A percentile compares a stretch with the other conserved stretches of the same genome.
These are phyloP conservation scores for Mesorhabditis sp. DNA, from an alignment of 2,888 invertebrate genomes.

Conservation along the genomic window DNA sequence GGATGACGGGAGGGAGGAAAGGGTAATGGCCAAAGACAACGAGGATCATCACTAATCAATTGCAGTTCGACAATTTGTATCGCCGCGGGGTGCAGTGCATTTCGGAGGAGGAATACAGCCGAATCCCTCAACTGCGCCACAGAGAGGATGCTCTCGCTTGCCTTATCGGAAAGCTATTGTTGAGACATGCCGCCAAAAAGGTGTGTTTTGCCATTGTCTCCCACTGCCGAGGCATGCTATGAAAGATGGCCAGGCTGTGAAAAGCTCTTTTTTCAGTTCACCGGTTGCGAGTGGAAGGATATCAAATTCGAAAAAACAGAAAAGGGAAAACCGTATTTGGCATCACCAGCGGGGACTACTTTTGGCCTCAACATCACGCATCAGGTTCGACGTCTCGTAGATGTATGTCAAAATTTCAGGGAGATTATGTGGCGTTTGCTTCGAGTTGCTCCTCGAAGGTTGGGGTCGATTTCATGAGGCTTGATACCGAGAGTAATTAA, in stretches of 20 bases:
- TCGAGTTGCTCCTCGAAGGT: slow-evolving; percentile 50
- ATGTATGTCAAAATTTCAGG: slow-evolving; percentile 28
- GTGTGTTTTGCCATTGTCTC: slow-evolving; percentile 18
- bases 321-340: slow-evolving; percentile 54
- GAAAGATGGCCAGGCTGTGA: not conserved
- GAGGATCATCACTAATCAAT: not conserved
- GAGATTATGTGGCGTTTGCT: slow-evolving; percentile 56
- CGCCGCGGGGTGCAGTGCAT: slow-evolving; percentile 54
- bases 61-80: slow-evolving; percentile 47
- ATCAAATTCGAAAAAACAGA: slow-evolving; percentile 54
- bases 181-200: slow-evolving; percentile 45
- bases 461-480: slow-evolving; percentile 56
- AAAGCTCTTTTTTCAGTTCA: slow-evolving; percentile 30
- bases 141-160: slow-evolving; percentile 52
- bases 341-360: slow-evolving; percentile 34
- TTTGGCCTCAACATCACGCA: slow-evolving; percentile 56
- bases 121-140: slow-evolving; percentile 46
- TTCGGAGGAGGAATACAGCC: slow-evolving; percentile 48
- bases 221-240: not conserved
- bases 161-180: slow-evolving; percentile 50
- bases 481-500: slow-evolving; percentile 48
- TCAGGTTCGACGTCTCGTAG: slow-evolving; percentile 38
- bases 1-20: too few species aligned
- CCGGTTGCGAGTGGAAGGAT: slow-evolving; percentile 46
- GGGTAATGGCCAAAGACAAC: too few species aligned